phyloP scores from a whole-genome alignment of 2,113 vertebrate genomes.

The Hemibates koningsi region DNA sequence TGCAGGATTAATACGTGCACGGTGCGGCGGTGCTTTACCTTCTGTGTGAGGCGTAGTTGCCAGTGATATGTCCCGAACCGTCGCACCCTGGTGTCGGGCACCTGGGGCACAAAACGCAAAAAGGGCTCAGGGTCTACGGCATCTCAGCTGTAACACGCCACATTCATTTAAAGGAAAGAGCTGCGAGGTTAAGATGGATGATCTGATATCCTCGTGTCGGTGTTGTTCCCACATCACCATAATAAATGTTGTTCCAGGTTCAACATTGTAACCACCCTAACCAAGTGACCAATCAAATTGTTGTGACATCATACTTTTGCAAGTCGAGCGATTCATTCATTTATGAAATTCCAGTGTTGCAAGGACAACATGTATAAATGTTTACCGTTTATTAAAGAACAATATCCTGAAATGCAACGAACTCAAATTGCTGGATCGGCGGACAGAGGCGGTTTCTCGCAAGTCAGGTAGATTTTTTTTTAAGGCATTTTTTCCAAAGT shows the following conservation, averaged over 20 bases:
- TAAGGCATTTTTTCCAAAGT: not conserved
- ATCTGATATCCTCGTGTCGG: not conserved
- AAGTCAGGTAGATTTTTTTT: not conserved
- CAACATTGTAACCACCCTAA: too few species aligned
- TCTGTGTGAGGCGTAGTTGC: conserved; percentile 98
- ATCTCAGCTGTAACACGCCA: not conserved
- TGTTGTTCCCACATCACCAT: too few species aligned
- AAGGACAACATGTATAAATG: accelerated
- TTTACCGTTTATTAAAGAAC: not conserved
- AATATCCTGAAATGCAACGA: accelerated
- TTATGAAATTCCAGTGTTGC: not conserved
- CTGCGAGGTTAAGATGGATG: not conserved
- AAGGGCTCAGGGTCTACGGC: conserved; percentile 58
- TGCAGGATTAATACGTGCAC: not conserved
- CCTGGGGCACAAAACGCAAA: conserved; percentile 76
- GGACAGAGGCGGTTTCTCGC: not conserved
- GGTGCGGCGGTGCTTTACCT: conserved; percentile 73
- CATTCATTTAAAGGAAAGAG: not conserved
- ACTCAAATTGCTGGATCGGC: not conserved
- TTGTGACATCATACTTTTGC: too few species aligned
- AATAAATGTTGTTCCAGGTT: too few species aligned
- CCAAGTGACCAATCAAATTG: too few species aligned
- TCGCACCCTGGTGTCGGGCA: conserved; percentile 98
- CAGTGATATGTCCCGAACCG: conserved; percentile 97
- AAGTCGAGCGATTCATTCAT: not conserved